Evolutionary conservation across 1,140 invertebrate species (phyloP).

Genomic region (Ladona fulva): DNA sequence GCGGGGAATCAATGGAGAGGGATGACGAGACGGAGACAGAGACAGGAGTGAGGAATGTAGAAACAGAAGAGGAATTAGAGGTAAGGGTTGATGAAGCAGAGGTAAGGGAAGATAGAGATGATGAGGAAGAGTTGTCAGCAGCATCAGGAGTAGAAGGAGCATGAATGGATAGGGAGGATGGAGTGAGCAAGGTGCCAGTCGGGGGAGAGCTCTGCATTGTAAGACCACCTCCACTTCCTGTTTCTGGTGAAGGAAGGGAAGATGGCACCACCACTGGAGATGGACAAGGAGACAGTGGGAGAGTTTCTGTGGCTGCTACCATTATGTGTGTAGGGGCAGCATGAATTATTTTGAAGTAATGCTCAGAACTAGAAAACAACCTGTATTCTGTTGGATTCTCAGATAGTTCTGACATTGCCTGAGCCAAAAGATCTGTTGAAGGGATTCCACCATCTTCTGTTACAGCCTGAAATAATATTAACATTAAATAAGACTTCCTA

Average conservation of each 20-base stretch:
- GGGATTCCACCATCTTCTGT: slow-evolving; percentile 12
- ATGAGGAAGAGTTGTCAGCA: neutral
- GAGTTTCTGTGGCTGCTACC: neutral
- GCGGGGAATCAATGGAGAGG: neutral
- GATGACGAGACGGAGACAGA: neutral
- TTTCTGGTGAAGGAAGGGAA: neutral
- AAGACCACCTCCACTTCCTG: neutral
- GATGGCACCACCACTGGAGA: neutral
- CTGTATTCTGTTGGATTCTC: slow-evolving; percentile 17
- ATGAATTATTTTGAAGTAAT: slow-evolving; percentile 21
- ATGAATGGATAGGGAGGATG: neutral
- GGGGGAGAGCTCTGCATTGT: neutral
- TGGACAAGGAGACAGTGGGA: neutral
- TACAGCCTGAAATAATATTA: slow-evolving; percentile 14
- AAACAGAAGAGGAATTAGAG: slow-evolving; percentile 12
- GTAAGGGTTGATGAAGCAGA: neutral
- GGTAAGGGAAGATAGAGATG: neutral
- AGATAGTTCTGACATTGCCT: slow-evolving; percentile 21
- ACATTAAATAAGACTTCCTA: neutral
- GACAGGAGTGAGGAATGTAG: neutral
- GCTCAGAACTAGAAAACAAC: slow-evolving; percentile 14
- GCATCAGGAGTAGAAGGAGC: neutral
- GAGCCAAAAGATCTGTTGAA: slow-evolving; percentile 18
- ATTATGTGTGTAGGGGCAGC: slow-evolving; percentile 16
- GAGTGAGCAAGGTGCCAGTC: neutral